Base-by-base conservation (phyloP, 2,113 vertebrate genomes). In the Microcebus griseorufus region DNA sequence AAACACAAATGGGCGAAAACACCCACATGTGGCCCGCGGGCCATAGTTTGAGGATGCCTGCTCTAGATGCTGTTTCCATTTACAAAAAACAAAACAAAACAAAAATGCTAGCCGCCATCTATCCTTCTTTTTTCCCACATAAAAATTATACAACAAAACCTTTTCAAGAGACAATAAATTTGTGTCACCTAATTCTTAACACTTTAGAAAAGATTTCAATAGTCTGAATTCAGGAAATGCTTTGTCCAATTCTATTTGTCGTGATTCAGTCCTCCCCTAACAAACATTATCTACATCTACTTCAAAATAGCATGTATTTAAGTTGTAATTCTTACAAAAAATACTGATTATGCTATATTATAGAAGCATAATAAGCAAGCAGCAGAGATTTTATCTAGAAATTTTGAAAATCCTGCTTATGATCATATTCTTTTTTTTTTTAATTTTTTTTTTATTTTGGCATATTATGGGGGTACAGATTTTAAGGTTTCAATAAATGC, bases 281-380 rank as follows among this genome's bases (percentile, higher is more conserved):
- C 92, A 95, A 79, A 72, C 1, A 5, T 92, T 90, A 97, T 98
- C 95, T 98, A 92, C 92, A 96, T 98, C 96, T 98, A 98, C 97
- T 96, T 98, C 97, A 97, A 98, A 97, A 88, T 97, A 95, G 97
- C 97, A 97, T 6, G 32, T 81, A 98, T 94, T 96, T 98, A 98
- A 98, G 94, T 96, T 91, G 64, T 83, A 97, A 73, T 97, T 88
- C 84, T 84, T 98, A 95, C 88, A 98, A 98, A 95, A 98, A 98
- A 97, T 98, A 98, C 96, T 97, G 90, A 98, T 98, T 97, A 97
- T 97, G 85, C 90, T 97, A 96, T 92, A 91, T 95, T 95, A 88
- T 92, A 93, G 90, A 62, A 94, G 89, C 89, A 98, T 97, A 88
- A 88, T 95, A 97, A 98, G 84, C 96, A 95, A 98, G 27, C 85